These are phyloP conservation scores for Ischnus inquisitorius DNA, from an alignment of 2,888 invertebrate genomes.

Conservation along the genomic window DNA sequence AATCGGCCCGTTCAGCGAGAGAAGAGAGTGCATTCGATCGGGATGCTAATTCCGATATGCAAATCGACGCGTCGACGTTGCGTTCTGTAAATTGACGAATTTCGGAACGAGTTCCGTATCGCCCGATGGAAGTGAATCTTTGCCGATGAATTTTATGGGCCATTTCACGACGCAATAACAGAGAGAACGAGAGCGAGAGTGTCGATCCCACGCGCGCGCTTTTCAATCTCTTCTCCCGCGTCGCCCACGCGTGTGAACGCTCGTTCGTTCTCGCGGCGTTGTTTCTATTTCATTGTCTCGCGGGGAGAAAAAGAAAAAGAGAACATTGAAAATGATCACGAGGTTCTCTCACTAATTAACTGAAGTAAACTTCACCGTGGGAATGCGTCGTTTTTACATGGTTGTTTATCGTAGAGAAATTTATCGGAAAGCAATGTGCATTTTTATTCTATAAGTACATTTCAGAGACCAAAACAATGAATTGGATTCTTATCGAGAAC, in stretches of 20 bases:
- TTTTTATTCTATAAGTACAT: too few relatives aligned
- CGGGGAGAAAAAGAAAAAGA: too few relatives aligned
- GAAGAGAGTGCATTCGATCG: background rate
- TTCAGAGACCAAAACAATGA: too few relatives aligned
- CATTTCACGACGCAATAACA: constrained; percentile 30
- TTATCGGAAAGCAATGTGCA: too few relatives aligned
- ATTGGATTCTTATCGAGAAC: too few relatives aligned
- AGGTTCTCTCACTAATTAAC: too few relatives aligned
- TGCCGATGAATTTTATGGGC: background rate
- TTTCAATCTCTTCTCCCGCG: background rate
- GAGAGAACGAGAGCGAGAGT: constrained; percentile 40
- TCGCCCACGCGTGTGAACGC: background rate
- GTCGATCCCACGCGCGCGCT: constrained; percentile 17
- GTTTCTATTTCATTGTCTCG: background rate
- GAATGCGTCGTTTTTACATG: too few relatives aligned
- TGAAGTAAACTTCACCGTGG: too few relatives aligned
- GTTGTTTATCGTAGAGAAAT: too few relatives aligned
- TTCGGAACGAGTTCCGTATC: background rate
- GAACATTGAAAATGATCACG: too few relatives aligned
- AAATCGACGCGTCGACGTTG: background rate
- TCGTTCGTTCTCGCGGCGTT: background rate
- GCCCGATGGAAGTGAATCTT: constrained; percentile 24
- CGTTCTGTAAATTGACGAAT: background rate
- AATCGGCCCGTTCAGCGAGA: background rate
- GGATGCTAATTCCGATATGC: background rate